Evolutionary conservation across 2,113 vertebrate genomes (phyloP).

Genomic region (Taxidea taxus): DNA sequence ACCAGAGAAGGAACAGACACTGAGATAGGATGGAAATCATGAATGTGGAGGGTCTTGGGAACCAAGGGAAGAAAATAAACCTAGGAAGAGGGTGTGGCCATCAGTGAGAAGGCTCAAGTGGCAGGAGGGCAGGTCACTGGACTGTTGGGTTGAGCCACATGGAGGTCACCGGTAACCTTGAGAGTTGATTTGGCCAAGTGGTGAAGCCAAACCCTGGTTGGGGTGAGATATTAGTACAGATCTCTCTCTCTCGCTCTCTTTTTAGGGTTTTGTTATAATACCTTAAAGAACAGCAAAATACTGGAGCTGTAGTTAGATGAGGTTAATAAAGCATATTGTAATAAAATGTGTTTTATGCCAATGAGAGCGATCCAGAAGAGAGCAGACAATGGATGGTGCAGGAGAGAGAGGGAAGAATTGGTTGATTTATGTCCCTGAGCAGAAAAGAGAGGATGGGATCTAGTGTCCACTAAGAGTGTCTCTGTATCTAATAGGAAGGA

Average conservation of each 20-base stretch:
- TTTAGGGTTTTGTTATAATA: background rate
- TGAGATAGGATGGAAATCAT: background rate
- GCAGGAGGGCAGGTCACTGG: background rate
- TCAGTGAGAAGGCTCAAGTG: background rate
- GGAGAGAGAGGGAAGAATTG: background rate
- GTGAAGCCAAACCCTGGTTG: background rate
- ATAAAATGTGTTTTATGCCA: background rate
- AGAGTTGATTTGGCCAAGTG: slow-evolving; percentile 50
- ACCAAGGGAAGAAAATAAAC: background rate
- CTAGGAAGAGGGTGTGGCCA: background rate
- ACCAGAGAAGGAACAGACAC: background rate
- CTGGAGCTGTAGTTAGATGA: background rate
- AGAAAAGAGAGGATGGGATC: background rate
- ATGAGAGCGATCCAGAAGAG: background rate
- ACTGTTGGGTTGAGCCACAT: background rate
- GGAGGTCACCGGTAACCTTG: background rate
- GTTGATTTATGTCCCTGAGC: background rate
- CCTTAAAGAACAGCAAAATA: background rate
- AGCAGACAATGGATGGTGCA: background rate
- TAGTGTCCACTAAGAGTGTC: background rate
- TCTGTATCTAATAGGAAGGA: background rate
- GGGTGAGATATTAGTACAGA: background rate
- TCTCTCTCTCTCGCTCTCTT: background rate
- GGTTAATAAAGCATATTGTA: background rate
- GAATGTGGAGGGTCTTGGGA: background rate